Evolutionary conservation across 2,888 invertebrate genomes (phyloP).

Genomic region (Vesta saturnalis): DNA sequence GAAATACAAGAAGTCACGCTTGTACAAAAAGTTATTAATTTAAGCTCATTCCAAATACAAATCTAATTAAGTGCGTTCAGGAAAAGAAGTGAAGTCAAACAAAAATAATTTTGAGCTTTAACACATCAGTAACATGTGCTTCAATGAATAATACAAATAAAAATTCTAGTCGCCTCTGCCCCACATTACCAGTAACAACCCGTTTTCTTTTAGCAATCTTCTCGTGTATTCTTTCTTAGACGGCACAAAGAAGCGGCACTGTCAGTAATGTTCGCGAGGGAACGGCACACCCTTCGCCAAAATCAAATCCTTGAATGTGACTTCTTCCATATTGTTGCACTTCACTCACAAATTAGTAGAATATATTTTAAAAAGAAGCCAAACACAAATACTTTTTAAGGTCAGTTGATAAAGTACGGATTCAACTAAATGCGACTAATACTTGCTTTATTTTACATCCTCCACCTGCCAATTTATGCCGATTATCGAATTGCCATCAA

Average conservation of each 20-base stretch:
- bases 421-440: neutral
- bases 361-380: constrained; percentile 16
- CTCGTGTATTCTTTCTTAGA: constrained; percentile 28
- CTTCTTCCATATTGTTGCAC: constrained; percentile 30
- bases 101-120: neutral
- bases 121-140: constrained; percentile 24
- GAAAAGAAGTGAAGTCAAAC: neutral
- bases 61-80: neutral
- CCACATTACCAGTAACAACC: constrained; percentile 12
- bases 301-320: constrained; percentile 35
- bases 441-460: no score
- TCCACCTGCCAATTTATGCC: no score
- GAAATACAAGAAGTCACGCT: neutral
- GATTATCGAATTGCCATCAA: neutral
- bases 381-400: constrained; percentile 13
- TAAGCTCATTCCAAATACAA: neutral
- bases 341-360: constrained; percentile 25
- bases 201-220: constrained; percentile 28
- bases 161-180: constrained; percentile 26
- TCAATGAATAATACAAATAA: constrained; percentile 29
- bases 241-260: constrained; percentile 27
- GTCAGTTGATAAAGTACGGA: constrained; percentile 20
- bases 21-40: neutral
- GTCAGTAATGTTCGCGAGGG: constrained; percentile 27
- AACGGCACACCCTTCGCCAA: constrained; percentile 28